phyloP scores from a whole-genome alignment of 2,113 vertebrate genomes.

The Sylvia atricapilla region DNA sequence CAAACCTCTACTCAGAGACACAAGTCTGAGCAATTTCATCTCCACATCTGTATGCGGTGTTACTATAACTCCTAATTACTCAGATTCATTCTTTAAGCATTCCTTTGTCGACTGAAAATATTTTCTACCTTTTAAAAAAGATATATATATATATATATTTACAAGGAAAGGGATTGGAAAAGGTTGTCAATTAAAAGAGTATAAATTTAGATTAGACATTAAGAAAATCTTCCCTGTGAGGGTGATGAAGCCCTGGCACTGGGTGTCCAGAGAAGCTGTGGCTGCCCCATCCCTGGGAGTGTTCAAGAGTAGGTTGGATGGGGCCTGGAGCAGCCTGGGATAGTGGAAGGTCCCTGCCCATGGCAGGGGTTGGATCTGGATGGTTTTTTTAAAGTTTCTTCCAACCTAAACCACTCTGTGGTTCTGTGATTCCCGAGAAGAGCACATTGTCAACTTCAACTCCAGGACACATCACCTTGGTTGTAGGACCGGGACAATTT shows the following conservation, averaged over 20 bases:
- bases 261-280: neutral
- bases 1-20: neutral
- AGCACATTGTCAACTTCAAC: neutral
- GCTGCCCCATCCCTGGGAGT: neutral
- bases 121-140: neutral
- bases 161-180: too few species aligned
- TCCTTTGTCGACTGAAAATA: neutral
- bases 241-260: neutral
- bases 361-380: neutral
- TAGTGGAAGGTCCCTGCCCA: rapidly evolving
- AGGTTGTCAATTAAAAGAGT: neutral
- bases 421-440: neutral
- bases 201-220: neutral
- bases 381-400: neutral
- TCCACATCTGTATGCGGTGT: neutral
- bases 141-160: neutral
- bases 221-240: neutral
- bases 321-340: neutral
- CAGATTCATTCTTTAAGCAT: neutral
- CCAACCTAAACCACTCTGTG: neutral
- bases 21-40: neutral
- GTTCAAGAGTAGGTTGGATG: rapidly evolving
- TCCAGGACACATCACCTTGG: neutral
- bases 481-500: neutral
- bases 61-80: neutral